Percentiles rank a stretch among this genome's conserved stretches.
Evolutionary conservation across 2,797 vertebrate genomes (phyloP).

Genomic region (Pangasius larnaudii): DNA sequence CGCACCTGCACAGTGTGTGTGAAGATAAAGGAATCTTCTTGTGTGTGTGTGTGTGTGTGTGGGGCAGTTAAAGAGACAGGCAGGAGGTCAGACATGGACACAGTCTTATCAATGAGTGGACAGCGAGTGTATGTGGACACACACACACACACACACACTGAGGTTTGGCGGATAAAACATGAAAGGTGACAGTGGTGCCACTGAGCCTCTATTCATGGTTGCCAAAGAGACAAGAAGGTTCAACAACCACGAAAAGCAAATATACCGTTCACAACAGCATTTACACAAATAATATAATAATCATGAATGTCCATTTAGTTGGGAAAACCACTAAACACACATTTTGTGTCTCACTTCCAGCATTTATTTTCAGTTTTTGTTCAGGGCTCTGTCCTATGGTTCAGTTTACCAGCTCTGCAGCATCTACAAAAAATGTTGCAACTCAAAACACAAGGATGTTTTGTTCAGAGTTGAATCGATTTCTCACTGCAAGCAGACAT

Average conservation of each 20-base stretch:
- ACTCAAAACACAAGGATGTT: background rate
- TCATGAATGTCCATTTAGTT: background rate
- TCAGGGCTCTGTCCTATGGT: background rate
- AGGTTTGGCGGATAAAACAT: constrained; percentile 42
- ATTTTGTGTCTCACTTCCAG: background rate
- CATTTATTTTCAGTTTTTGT: background rate
- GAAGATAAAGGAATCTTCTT: background rate
- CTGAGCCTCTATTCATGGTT: constrained; percentile 47
- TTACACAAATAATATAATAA: background rate
- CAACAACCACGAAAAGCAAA: constrained; percentile 37
- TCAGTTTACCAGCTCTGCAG: background rate
- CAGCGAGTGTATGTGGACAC: background rate
- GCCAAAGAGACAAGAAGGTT: background rate
- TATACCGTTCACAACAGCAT: background rate
- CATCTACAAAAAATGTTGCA: background rate
- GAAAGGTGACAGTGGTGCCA: constrained; percentile 42
- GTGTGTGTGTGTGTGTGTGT: too few relatives aligned
- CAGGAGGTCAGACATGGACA: background rate
- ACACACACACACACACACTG: background rate
- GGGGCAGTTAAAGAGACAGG: background rate
- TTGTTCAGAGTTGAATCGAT: background rate
- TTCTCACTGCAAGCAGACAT: background rate
- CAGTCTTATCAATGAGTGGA: background rate
- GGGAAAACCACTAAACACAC: background rate
- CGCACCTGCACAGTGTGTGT: background rate